Base-by-base conservation (phyloP, 2,888 invertebrate genomes). In the Watsonalla cultraria region DNA sequence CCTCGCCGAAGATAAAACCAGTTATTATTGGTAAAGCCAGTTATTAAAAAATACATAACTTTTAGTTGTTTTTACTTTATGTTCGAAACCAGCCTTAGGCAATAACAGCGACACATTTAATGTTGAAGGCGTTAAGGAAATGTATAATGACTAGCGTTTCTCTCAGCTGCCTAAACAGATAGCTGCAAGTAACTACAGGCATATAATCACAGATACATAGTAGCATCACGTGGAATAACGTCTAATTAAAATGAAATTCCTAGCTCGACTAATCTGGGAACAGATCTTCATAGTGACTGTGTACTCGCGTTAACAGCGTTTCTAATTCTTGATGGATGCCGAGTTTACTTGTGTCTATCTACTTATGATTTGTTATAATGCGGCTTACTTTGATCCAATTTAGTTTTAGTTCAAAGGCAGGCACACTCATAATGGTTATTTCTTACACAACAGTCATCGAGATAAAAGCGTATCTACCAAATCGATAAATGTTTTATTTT, bases 331-430 rank as follows among this genome's bases (percentile, higher is more conserved):
- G 72, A 74, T 72, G 65, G 66, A 59, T 62, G 59, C 58, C 61
- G 66, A 64, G 58, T 63, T 62, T 64, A 62, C 71, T 70, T 67
- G 68, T 67, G 70, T 37, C 15, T 13, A 58, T 68, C 68, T 64
- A 61, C 63, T 66, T 64, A 67, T 65, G 70, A 76, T 76, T 74
- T 68, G 71, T 72, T 66, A 72, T 68, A 60, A 60, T 62, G 62
- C 62, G 67, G 66, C 69, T 67, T 65, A 70, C 72, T 74, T 72
- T 69, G 74, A 74, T 73, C 73, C 68, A 70, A 72, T 74, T 74
- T 69, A 76, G 70, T 73, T 72, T 72, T 66, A 64, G 64, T 74
- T 78, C 71, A 64, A 65, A 73, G 64, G 61, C 63, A 61, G 60
- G 60, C 64, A 69, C 68, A 72, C 58, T 74, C 66, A 70, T 49